Base-by-base conservation (phyloP, 2,888 invertebrate genomes). In the Diaprepes abbreviatus region DNA sequence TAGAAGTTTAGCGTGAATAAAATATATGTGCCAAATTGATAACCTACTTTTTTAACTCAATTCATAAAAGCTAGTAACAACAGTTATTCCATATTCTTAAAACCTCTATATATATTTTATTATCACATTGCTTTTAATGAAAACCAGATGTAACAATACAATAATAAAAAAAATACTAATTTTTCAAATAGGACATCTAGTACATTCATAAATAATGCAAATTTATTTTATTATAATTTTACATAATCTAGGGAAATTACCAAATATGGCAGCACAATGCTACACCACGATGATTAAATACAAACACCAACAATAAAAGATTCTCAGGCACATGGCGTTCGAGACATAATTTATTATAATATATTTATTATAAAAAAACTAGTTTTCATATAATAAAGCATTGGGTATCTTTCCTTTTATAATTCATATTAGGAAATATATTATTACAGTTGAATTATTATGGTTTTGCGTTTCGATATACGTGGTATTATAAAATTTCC, bases 201-300 rank as follows among this genome's bases (percentile, higher is more conserved):
- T 35, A n/a, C 1, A 9, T 35, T 35, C 19, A 33, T 45, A 48
- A 48, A 60, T 60, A 60, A 60, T 60, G 33, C 19, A 45, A 48
- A 60, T 60, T 60, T 48, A 60, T 58, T 58, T 28, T 43, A 40
- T 40, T 40, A 21, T 21, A 60, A 48, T 60, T 60, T 17, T 19
- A 60, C 19, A 31, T 60, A 48, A 33, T 21, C 45, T 17, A 19
- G 60, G 17, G 6, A 48, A 31, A 60, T 60, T 60, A 60, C 60
- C 35, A 48, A 60, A 60, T 48, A 43, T 33, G 60, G 60, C 35
- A 24, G 21, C 12, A 48, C 60, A 60, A 60, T 60, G 60, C 17
- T 48, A 45, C 35, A 60, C 31, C 28, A 38, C 28, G 6, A 45
- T 59, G 45, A 45, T 36, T 57, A 38, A 57, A n/a, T 16, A 19